A percentile compares a stretch with the other conserved stretches of the same genome.
phyloP scores from a whole-genome alignment of 2,797 vertebrate species.

The Epinephelus coioides region DNA sequence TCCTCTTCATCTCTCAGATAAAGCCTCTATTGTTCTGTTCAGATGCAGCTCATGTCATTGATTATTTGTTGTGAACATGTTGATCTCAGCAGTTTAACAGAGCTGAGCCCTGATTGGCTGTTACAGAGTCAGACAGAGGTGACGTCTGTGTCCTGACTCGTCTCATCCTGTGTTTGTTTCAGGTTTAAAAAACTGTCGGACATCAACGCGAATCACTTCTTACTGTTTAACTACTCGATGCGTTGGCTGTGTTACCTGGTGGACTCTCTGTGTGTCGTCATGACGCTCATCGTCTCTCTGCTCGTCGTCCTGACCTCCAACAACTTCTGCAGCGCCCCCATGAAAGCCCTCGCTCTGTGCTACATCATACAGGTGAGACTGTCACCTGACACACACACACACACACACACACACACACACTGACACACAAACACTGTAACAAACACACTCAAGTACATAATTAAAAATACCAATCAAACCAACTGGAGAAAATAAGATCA shows the following conservation, averaged over 20 bases:
- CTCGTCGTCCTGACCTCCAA: constrained; percentile 12
- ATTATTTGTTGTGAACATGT: too few species aligned
- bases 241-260: constrained; percentile 84
- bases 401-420: neutral
- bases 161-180: constrained; percentile 28
- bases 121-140: too few species aligned
- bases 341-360: constrained; percentile 83
- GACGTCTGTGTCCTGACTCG: too few species aligned
- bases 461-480: too few species aligned
- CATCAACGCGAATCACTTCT: constrained; percentile 77
- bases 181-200: constrained; percentile 84
- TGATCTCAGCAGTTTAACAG: too few species aligned
- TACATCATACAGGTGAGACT: constrained; percentile 83
- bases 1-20: too few species aligned
- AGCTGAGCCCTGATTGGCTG: too few species aligned
- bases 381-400: neutral
- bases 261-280: constrained; percentile 57
- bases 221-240: constrained; percentile 79
- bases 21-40: too few species aligned
- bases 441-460: too few species aligned
- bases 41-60: too few species aligned
- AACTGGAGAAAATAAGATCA: too few species aligned
- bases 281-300: constrained; percentile 7
- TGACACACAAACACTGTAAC: too few species aligned
- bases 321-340: constrained; percentile 56